A percentile compares a stretch with the other conserved stretches of the same genome.
phyloP scores from a whole-genome alignment of 1,140 invertebrate species.

The Aphaenogaster floridana region DNA sequence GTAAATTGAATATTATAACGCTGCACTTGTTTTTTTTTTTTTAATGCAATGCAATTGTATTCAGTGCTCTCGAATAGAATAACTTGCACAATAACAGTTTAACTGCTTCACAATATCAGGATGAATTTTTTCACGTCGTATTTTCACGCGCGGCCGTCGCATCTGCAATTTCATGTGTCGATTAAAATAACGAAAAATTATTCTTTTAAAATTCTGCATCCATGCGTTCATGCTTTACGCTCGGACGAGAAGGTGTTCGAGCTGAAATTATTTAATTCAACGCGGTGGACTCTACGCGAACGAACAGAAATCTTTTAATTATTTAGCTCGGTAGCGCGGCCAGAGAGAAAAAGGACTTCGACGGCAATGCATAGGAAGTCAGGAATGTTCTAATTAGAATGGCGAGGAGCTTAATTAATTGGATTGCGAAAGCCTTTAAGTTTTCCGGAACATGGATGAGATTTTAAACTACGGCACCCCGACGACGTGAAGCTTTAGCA shows the following conservation, averaged over 20 bases:
- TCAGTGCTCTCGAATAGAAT: neutral
- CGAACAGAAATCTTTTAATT: conserved; percentile 51
- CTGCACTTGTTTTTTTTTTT: neutral
- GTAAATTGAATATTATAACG: conserved; percentile 30
- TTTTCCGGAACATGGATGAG: conserved; percentile 36
- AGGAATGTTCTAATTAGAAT: conserved; percentile 55
- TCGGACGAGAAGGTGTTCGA: neutral
- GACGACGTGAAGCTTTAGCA: conserved; percentile 12
- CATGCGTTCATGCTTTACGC: neutral
- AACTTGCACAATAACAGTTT: neutral
- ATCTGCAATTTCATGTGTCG: neutral
- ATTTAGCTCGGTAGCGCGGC: neutral
- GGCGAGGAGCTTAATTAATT: conserved; percentile 55
- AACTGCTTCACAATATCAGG: conserved; percentile 1
- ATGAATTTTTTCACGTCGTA: neutral
- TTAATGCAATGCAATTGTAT: neutral
- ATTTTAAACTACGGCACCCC: conserved; percentile 47
- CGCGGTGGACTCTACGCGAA: neutral
- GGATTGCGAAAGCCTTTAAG: conserved; percentile 55
- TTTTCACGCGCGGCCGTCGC: neutral
- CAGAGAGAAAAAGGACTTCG: neutral
- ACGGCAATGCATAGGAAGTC: conserved; percentile 45
- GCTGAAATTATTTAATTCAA: conserved; percentile 43
- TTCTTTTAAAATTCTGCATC: neutral
- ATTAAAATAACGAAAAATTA: conserved; percentile 24